These are phyloP conservation scores for Pseudeuparius sepicola DNA, from an alignment of 2,888 invertebrate species.

Conservation along the genomic window DNA sequence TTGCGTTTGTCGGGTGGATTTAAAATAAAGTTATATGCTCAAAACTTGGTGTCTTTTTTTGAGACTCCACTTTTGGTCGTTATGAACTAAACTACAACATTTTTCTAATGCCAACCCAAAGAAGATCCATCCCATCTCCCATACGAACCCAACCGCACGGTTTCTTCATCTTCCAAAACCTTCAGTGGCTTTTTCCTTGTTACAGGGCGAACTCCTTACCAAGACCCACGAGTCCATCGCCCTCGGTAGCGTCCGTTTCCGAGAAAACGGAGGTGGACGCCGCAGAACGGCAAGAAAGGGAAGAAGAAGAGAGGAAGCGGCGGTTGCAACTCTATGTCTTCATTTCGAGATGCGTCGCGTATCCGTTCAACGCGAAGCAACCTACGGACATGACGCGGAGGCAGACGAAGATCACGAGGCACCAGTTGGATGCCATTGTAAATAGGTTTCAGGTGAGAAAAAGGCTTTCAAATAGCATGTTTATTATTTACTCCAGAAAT, in stretches of 20 bases:
- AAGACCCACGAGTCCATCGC: constrained; percentile 81
- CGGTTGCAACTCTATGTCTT: constrained; percentile 96
- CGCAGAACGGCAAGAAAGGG: constrained; percentile 86
- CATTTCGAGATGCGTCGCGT: constrained; percentile 93
- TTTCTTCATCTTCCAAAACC: too few relatives aligned
- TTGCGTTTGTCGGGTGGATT: too few relatives aligned
- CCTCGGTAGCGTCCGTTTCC: constrained; percentile 75
- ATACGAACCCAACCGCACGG: too few relatives aligned
- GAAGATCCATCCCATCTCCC: too few relatives aligned
- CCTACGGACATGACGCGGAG: constrained; percentile 96
- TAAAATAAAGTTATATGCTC: too few relatives aligned
- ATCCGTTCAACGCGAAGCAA: constrained; percentile 99
- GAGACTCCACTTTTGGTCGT: too few relatives aligned
- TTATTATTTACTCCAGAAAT: too few relatives aligned
- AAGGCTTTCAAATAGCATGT: too few relatives aligned
- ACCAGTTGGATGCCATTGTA: constrained; percentile 89
- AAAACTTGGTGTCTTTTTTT: too few relatives aligned
- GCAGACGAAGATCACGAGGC: constrained; percentile 91
- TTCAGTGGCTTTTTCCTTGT: too few relatives aligned
- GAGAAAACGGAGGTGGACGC: constrained; percentile 79
- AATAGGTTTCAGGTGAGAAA: constrained; percentile 81
- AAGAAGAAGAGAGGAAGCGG: constrained; percentile 92
- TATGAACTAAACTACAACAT: too few relatives aligned
- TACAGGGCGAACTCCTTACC: constrained; percentile 61
- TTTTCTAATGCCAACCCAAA: too few relatives aligned